phyloP scores from a whole-genome alignment of 2,888 invertebrate genomes.

The Macrophya annulata region DNA sequence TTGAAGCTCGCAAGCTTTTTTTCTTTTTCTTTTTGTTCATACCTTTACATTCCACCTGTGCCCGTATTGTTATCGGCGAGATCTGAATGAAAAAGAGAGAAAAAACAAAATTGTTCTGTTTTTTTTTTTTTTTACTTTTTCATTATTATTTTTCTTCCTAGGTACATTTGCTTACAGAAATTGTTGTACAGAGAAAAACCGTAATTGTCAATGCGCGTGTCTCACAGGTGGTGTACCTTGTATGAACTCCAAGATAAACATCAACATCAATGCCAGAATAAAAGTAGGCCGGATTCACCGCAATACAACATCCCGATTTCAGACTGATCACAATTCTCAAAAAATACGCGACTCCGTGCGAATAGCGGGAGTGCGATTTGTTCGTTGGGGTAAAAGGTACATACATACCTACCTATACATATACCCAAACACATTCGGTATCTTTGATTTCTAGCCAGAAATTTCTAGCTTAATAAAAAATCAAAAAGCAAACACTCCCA shows the following conservation, averaged over 20 bases:
- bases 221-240: neutral
- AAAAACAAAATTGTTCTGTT: neutral
- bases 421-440: neutral
- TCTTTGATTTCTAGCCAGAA: conserved; percentile 11
- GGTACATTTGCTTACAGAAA: neutral
- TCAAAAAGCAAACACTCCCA: neutral
- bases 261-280: neutral
- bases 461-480: conserved; percentile 1
- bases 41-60: conserved; percentile 10
- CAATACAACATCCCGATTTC: conserved; percentile 29
- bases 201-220: neutral
- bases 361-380: neutral
- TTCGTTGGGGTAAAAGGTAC: neutral
- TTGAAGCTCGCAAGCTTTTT: conserved; percentile 10
- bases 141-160: too few species aligned
- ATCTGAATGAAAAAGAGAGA: neutral
- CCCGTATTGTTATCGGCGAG: neutral
- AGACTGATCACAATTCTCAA: conserved; percentile 10
- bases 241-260: neutral
- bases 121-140: too few species aligned
- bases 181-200: neutral
- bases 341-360: neutral
- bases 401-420: neutral
- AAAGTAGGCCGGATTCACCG: conserved; percentile 7
- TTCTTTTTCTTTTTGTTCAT: neutral